Percentiles rank a stretch among this genome's conserved stretches.
phyloP scores from a whole-genome alignment of 2,113 vertebrate genomes.

The Cyphomyrus plagiostoma region DNA sequence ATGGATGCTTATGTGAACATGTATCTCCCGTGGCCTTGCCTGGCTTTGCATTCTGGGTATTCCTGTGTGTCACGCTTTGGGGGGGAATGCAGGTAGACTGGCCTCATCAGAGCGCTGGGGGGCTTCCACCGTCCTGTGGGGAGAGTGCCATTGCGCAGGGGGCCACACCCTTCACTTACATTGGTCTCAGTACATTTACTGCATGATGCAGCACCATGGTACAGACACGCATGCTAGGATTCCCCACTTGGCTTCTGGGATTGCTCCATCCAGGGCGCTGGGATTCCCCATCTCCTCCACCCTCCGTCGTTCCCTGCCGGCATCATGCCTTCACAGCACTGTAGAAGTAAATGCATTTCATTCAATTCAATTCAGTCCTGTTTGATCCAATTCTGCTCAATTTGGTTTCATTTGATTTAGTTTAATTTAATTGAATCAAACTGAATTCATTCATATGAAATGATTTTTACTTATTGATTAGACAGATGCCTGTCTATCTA shows the following conservation, averaged over 20 bases:
- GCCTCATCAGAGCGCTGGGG: slow-evolving; percentile 50
- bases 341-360: neutral
- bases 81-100: slow-evolving; percentile 43
- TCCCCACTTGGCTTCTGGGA: neutral
- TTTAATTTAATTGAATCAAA: slow-evolving; percentile 10
- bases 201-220: slow-evolving; percentile 50
- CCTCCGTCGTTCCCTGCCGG: neutral
- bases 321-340: neutral
- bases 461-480: slow-evolving; percentile 17
- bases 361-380: slow-evolving; percentile 3
- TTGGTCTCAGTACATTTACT: slow-evolving; percentile 77
- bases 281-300: neutral
- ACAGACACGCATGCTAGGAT: neutral
- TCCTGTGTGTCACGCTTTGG: slow-evolving; percentile 10
- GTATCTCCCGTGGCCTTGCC: neutral
- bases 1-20: neutral
- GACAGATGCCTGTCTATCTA: neutral
- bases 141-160: neutral
- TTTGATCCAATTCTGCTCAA: slow-evolving; percentile 7
- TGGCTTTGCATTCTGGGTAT: slow-evolving; percentile 1
- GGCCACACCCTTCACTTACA: slow-evolving; percentile 30
- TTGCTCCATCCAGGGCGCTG: too few species aligned
- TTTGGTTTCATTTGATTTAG: neutral
- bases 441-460: slow-evolving; percentile 11
- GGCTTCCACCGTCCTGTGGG: slow-evolving; percentile 5